Evolutionary conservation across 2,888 invertebrate genomes (phyloP).

Genomic region (Teleogryllus oceanicus): DNA sequence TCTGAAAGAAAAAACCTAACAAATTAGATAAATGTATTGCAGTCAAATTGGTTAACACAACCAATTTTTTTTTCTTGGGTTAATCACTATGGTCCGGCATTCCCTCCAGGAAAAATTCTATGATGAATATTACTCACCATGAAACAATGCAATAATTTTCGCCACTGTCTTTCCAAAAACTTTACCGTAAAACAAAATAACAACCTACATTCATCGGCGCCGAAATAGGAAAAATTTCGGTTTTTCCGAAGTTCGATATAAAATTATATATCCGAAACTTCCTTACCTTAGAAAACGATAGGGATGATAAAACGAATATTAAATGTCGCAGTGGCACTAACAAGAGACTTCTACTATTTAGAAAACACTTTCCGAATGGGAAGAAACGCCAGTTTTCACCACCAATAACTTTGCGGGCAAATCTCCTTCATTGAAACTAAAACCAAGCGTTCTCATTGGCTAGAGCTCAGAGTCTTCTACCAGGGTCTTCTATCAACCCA

Average conservation of each 20-base stretch:
- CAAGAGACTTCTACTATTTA: constrained; percentile 21
- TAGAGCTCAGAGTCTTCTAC: constrained; percentile 47
- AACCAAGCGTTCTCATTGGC: constrained; percentile 43
- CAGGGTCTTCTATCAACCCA: constrained; percentile 50
- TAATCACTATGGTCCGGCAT: too few relatives aligned
- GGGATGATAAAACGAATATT: not conserved
- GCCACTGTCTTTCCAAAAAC: too few relatives aligned
- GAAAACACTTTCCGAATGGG: constrained; percentile 21
- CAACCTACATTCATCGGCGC: too few relatives aligned
- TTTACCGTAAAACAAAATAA: too few relatives aligned
- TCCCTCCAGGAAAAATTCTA: too few relatives aligned
- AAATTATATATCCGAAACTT: not conserved
- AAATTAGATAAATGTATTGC: too few relatives aligned
- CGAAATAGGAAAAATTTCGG: too few relatives aligned
- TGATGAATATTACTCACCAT: too few relatives aligned
- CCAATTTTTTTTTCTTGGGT: too few relatives aligned
- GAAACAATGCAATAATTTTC: too few relatives aligned
- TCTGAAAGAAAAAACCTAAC: not conserved
- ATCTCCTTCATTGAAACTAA: constrained; percentile 37
- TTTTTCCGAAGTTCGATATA: too few relatives aligned
- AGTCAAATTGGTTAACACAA: too few relatives aligned
- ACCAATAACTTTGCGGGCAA: constrained; percentile 35
- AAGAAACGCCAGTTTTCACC: constrained; percentile 26
- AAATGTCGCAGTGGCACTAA: constrained; percentile 10
- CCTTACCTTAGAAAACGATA: not conserved